These are phyloP conservation scores for Cartodere bifasciata DNA, from an alignment of 2,888 invertebrate species.

Conservation along the genomic window DNA sequence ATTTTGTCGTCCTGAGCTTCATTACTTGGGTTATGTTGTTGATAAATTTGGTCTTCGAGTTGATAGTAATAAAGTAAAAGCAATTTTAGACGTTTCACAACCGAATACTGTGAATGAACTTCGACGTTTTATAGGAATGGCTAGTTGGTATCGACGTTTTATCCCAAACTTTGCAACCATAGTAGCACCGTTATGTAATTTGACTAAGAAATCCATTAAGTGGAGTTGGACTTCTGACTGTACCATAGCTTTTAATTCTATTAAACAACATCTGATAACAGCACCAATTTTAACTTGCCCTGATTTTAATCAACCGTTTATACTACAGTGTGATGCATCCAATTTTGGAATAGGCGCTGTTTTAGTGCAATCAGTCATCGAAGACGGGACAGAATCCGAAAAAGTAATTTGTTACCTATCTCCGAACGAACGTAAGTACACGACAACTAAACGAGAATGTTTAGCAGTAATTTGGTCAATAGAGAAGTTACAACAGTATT, in stretches of 20 bases:
- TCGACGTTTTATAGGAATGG: constrained; percentile 11
- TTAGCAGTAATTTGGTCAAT: constrained; percentile 14
- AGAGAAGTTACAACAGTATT: constrained; percentile 12
- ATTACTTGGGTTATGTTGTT: constrained; percentile 12
- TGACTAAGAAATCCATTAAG: too few species aligned
- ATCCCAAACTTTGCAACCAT: constrained; percentile 9
- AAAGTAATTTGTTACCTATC: constrained; percentile 6
- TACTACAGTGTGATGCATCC: constrained; percentile 17
- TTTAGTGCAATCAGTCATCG: constrained; percentile 10
- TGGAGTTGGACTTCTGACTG: constrained; percentile 7
- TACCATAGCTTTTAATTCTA: constrained; percentile 6
- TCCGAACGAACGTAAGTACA: constrained; percentile 14
- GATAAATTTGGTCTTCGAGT: constrained; percentile 10
- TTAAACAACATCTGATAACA: constrained; percentile 9
- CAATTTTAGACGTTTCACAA: constrained; percentile 14
- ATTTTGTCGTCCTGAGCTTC: constrained; percentile 11
- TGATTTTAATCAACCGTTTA: constrained; percentile 12
- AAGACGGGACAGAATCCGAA: constrained; percentile 5
- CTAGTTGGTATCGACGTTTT: constrained; percentile 13
- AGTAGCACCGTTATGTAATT: constrained; percentile 4
- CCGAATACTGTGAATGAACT: constrained; percentile 10
- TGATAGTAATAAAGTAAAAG: constrained; percentile 14
- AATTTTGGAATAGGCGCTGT: constrained; percentile 16
- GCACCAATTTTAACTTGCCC: constrained; percentile 10
- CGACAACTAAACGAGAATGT: constrained; percentile 14